Conservation (phyloP, 2,113 vertebrate genomes). For the Epinephelus cyanopodus region DNA sequence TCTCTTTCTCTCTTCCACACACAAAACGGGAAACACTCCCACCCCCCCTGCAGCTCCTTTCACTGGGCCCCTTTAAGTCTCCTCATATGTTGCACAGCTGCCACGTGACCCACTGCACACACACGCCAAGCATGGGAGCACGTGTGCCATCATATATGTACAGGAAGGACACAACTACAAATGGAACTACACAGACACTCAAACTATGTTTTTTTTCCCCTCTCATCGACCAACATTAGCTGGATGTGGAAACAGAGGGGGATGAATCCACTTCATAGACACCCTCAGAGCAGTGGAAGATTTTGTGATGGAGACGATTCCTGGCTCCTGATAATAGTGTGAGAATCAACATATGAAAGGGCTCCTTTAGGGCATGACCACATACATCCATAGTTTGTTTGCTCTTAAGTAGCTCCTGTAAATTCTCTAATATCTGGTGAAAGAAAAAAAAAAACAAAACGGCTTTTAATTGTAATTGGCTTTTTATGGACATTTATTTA, state of each 20-base stretch:
- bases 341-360: constrained; percentile 16
- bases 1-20: not conserved
- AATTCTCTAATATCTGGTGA: too few species aligned
- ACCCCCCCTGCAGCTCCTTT: not conserved
- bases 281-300: constrained; percentile 1
- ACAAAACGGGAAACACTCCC: not conserved
- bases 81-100: not conserved
- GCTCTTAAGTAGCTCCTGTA: not conserved
- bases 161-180: constrained; percentile 11
- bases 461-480: too few species aligned
- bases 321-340: constrained; percentile 32
- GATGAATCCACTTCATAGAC: not conserved
- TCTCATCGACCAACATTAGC: not conserved
- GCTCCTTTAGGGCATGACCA: not conserved
- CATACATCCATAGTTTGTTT: not conserved
- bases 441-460: too few species aligned
- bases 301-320: constrained; percentile 11
- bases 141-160: not conserved
- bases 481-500: too few species aligned
- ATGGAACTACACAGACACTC: not conserved
- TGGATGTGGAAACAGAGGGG: constrained; percentile 4
- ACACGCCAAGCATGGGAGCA: not conserved
- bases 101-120: constrained; percentile 23
- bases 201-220: not conserved
- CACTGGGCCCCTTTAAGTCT: constrained; percentile 45